Evolutionary conservation across 2,888 invertebrate genomes (phyloP), one percentile per base, ranked within the genome.

Genomic region (Hydrotaea cyrtoneurina): DNA sequence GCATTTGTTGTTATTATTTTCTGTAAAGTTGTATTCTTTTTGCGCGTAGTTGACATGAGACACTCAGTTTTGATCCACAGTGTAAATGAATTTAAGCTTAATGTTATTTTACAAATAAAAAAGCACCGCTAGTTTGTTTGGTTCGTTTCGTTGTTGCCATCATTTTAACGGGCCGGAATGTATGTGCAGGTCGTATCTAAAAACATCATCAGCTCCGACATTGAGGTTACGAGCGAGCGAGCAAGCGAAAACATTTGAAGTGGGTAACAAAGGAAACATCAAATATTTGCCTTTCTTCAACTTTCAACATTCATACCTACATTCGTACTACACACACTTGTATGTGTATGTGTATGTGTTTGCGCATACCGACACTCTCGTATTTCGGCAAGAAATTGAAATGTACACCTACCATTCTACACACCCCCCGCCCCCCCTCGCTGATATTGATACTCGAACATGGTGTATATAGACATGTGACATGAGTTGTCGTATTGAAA

Each of bases 211-310:
- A 69, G 21, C 21, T n/a, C 39, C 26, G 31, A 17, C 31, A 69
- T 69, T 69, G 69, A 69, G 69, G 69, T 69, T 69, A 69, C 46
- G 69, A 69, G 46, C 46, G 46, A 69, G 26, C 59, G 13, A 53
- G 53, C 53, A 53, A n/a, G n/a, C 31, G 31, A 69, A 69, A 66
- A 39, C 21, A 23, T 69, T 69, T 43, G 43, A 69, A 69, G 69
- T 69, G 23, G 69, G 69, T 23, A 23, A 69, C 69, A 69, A 69
- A 69, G 69, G 69, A 46, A 69, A 69, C 69, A 43, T 69, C 46
- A 69, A 69, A 69, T 69, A 69, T 69, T 69, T 69, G 69, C 69
- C 69, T 69, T 69, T 69, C 23, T 69, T n/a, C 43, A 69, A 69
- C 21, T 17, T 66, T 66, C 39, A 5, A 57, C 39, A 55, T 55